Base-by-base conservation (phyloP, 2,113 vertebrate genomes). In the Oceanites oceanicus region DNA sequence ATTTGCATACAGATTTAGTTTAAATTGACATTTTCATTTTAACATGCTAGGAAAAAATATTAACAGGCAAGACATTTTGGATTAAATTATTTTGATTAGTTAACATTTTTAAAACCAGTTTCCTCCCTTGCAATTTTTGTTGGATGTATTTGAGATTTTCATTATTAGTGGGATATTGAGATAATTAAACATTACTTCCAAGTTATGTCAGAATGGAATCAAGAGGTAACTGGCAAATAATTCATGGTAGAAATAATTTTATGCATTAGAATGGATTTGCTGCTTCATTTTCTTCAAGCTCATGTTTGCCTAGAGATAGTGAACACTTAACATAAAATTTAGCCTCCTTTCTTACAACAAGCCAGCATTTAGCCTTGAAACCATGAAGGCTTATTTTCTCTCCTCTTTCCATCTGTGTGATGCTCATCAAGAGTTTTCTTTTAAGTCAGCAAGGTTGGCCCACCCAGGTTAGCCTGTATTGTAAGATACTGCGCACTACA, bases 111-210 rank as follows among this genome's bases (percentile, higher is more conserved):
- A 88, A 90, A 90, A 79, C 12, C 14, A 45, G 11, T 52, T 94
- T 92, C 45, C 66, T 91, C 23, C 66, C 50, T 68, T 73, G 65
- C 80, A 65, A 18, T 94, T 85, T 94, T 89, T 93, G 77, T 89
- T 92, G 40, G 38, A 75, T 92, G 52, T 56, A 56, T 95, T 97
- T 94, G 92, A 90, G 92, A 94, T 93, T 89, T 96, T 95, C 29
- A 82, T 96, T 93, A 95, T 92, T 68, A 90, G 68, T 91, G 71
- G 49, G 62, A 83, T 90, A 58, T 71, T 74, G 67, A 88, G 49
- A 95, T 90, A 97, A 97, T 94, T 93, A 90, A 94, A 96, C 78
- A 88, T 88, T 90, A 71, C 88, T 97, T 96, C 89, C 90, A 96
- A 45, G 19, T 92, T 50, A 53, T 58, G 74, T 52, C 77, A 82